A percentile compares a stretch with the other conserved stretches of the same genome.
Conservation (phyloP, 2,113 vertebrate genomes). For the Mustela nigripes region DNA sequence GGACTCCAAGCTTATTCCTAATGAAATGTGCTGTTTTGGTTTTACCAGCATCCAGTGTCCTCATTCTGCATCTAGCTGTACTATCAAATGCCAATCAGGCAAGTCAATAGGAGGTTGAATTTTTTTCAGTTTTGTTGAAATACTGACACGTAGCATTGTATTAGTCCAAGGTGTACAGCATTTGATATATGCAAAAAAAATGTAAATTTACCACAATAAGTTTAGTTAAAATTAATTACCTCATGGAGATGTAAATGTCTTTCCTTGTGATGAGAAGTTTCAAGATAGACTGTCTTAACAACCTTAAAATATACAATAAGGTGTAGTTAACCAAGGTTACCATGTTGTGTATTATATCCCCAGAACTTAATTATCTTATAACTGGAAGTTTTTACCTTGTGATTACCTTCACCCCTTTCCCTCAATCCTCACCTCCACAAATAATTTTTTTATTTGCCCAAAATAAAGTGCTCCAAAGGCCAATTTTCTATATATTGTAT, state of each 20-base stretch:
- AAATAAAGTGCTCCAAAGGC: background rate
- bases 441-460: background rate
- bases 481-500: background rate
- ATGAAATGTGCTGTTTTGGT: background rate
- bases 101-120: background rate
- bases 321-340: background rate
- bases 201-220: background rate
- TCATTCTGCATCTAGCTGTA: background rate
- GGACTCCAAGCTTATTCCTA: background rate
- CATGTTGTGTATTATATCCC: background rate
- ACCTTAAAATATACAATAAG: background rate
- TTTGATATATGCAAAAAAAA: background rate
- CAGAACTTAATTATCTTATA: background rate
- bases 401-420: background rate
- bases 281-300: background rate
- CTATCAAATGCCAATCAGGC: background rate
- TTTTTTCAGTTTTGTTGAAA: background rate
- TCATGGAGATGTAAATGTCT: background rate
- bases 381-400: background rate
- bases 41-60: background rate
- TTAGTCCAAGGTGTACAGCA: background rate
- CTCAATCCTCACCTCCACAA: too few relatives aligned
- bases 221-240: background rate
- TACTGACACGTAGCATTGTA: background rate
- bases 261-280: background rate